These are phyloP conservation scores for Urocyon cinereoargenteus DNA, from an alignment of 2,797 vertebrate species.

Conservation along the genomic window DNA sequence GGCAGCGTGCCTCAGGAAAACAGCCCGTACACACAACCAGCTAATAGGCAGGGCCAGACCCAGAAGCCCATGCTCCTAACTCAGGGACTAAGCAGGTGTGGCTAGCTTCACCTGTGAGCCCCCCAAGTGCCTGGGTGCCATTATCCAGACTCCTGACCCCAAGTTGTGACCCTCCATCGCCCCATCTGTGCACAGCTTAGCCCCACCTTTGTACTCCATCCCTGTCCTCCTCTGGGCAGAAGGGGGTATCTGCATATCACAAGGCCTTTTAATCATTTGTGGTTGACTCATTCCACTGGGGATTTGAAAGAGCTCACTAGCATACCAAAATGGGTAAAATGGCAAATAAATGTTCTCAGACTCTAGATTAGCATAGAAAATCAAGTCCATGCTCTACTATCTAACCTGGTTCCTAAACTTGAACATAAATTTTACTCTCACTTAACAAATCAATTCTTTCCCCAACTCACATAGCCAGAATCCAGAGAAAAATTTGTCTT, in stretches of 20 bases:
- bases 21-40: accelerated
- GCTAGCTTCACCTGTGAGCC: not conserved
- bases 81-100: accelerated
- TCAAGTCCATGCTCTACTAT: not conserved
- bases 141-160: not conserved
- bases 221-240: too few species aligned
- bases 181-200: not conserved
- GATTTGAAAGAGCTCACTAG: not conserved
- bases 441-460: not conserved
- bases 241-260: not conserved
- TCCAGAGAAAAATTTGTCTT: not conserved
- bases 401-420: not conserved
- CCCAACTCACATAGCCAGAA: not conserved
- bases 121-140: not conserved
- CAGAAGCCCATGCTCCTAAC: not conserved
- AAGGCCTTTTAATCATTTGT: not conserved
- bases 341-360: not conserved
- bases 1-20: not conserved
- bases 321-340: not conserved
- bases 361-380: not conserved
- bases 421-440: not conserved
- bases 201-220: not conserved
- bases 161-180: not conserved
- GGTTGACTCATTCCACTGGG: not conserved
- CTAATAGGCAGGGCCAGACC: not conserved